Evolutionary conservation across 1,140 invertebrate species (phyloP), one percentile per base, ranked within the genome.

Genomic region (Monochamus saltuarius): DNA sequence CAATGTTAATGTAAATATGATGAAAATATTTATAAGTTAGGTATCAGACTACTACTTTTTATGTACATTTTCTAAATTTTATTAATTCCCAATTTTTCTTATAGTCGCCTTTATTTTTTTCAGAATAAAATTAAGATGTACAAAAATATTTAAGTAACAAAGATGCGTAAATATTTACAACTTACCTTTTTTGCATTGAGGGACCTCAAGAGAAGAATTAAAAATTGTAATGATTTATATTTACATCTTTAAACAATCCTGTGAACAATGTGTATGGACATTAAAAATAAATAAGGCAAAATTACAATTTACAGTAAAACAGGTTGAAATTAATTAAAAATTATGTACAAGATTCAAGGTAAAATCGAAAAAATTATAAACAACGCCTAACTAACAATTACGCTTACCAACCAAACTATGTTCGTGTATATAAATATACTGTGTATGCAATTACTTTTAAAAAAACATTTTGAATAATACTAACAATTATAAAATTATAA

Each of bases 191-290:
- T 40, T 40, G 4, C 14, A 40, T 7, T 40, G 14, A n/a, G 39
- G 9, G 39, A n/a, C 4, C 11, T n/a, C 14, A 14, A 40, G 4
- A 40, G 4, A 14, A 47, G n/a, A n/a, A 43, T 43, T 47, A 57
- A 57, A 57, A 57, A 57, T 50, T 19, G 56, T 57, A 49, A 13
- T 50, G 9, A 39, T 50, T 36, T 57, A 40, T 57, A 57, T 57
- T 50, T 57, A 57, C 56, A 57, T 57, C 19, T 57, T 57, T 50
- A 50, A 57, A 57, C 56, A 57, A 50, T 57, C 56, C 56, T 38
- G 13, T 14, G 19, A 57, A 57, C 46, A 49, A 19, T 35, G 11
- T 37, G 13, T 36, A 36, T 10, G 29, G 13, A 29, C 7, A 40
- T 38, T 37, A 49, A 50, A 49, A 57, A 49, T 57, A 57, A 57